Conservation (phyloP, 2,113 vertebrate genomes). For the Caretta caretta region DNA sequence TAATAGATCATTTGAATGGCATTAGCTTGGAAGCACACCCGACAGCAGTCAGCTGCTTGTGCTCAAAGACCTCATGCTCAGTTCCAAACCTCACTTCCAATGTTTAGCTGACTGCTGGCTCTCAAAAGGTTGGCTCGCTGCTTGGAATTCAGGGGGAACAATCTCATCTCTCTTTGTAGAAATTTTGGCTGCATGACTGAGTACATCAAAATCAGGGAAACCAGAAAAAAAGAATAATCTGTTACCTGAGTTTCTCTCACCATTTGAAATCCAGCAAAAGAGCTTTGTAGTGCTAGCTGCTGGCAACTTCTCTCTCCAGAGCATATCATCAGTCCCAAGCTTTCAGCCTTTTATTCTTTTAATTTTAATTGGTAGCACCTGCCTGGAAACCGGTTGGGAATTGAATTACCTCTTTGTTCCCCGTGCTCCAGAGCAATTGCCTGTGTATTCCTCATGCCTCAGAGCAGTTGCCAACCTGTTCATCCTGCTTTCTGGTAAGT, state of each 20-base stretch:
- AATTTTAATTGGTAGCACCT: slow-evolving; percentile 76
- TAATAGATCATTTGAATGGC: not conserved
- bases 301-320: slow-evolving; percentile 68
- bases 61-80: not conserved
- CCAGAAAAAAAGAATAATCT: slow-evolving; percentile 69
- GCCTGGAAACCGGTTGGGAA: slow-evolving; percentile 71
- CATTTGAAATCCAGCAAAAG: slow-evolving; percentile 66
- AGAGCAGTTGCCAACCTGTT: slow-evolving; percentile 58
- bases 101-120: slow-evolving; percentile 48
- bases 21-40: not conserved
- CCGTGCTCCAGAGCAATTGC: slow-evolving; percentile 51
- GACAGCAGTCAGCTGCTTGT: not conserved
- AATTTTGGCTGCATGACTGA: slow-evolving; percentile 61
- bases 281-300: slow-evolving; percentile 71
- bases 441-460: slow-evolving; percentile 42
- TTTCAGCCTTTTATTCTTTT: slow-evolving; percentile 64
- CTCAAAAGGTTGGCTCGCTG: slow-evolving; percentile 23
- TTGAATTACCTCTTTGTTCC: slow-evolving; percentile 54
- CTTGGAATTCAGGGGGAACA: slow-evolving; percentile 64
- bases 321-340: slow-evolving; percentile 55
- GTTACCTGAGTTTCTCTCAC: slow-evolving; percentile 64
- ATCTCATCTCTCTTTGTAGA: slow-evolving; percentile 53
- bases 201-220: slow-evolving; percentile 63
- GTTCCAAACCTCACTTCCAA: slow-evolving; percentile 35
- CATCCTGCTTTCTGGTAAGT: slow-evolving; percentile 57